Evolutionary conservation across 2,888 invertebrate species (phyloP), one percentile per base, ranked within the genome.

Genomic region (Galeruca laticollis): DNA sequence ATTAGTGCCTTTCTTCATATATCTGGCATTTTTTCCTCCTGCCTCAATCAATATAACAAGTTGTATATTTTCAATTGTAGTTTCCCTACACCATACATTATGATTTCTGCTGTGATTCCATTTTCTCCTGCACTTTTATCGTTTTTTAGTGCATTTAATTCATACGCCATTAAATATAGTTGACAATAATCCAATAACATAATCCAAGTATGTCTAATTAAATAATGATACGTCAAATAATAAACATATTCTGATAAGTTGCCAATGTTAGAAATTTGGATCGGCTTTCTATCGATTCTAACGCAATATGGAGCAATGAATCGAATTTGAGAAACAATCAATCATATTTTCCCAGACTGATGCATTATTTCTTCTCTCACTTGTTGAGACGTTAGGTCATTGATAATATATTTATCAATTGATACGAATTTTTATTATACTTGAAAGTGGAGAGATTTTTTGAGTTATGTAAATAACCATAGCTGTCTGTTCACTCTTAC

Each of bases 331-430:
- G 18, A 18, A 35, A 57, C 35, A n/a, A 57, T 57, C 15, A 57
- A 57, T 57, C 56, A 57, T 57, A 10, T 57, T 56, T 56, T 56
- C 18, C 11, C 56, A 57, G 15, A 57, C 18, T 57, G 18, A 57
- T 57, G 35, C 18, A 18, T 6, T 54, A 21, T 54, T 54, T 26
- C 13, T 10, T 35, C 15, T 57, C 35, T 33, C 33, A 31, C 26
- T 31, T 31, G 31, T 31, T 31, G n/a, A 26, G n/a, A 31, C 49
- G 4, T 54, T 26, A 13, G 21, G 26, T 10, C 15, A 35, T 33
- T 33, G 33, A 33, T 33, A 56, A 56, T 35, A 33, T 56, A 26
- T 2, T 6, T 26, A 26, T n/a, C n/a, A 26, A 5, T 26, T 26
- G 3, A 3, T 26, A 5, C 26, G 6, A 26, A 3, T 26, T 26